Evolutionary conservation across 2,113 vertebrate genomes (phyloP), one percentile per base, ranked within the genome.

Genomic region (Otocyon megalotis): DNA sequence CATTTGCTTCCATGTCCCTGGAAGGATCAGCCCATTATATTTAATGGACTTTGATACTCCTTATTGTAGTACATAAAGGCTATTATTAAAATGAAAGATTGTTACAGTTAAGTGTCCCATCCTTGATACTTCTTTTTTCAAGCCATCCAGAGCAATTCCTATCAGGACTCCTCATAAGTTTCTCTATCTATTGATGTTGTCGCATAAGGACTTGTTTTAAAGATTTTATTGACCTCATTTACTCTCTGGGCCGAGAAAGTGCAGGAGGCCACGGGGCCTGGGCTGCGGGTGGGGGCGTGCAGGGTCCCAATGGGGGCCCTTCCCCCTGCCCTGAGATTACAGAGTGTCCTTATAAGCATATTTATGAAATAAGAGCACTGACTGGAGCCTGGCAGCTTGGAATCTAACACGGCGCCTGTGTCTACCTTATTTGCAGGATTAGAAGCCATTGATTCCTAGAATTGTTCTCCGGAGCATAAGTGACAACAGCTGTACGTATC

Each of bases 381-480:
- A 58, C 95, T 90, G 77, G 65, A 90, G 77, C 93, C 96, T 90
- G 79, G 97, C 96, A 92, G 96, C 97, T 97, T 77, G 91, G 97
- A 96, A 97, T 81, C 93, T 91, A 97, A 85, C 93, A 88, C 89
- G 43, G 89, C 43, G 60, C 96, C 43, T 97, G 60, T 89, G 97
- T 96, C 98, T 97, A 96, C 97, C 98, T 98, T 98, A 96, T 98
- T 98, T 98, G 98, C 74, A 96, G 98, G 98, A 98, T 98, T 97
- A 98, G 96, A 98, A 98, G 98, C 91, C 97, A 96, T 98, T 98
- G 97, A 98, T 98, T 98, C 98, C 98, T 93, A 90, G 98, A 98
- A 98, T 98, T 98, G 98, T 98, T 98, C 98, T 98, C 98, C 96
- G 98, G 98, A 98, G 98, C 98, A 93, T 97, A 98, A 98, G 98